These are phyloP conservation scores for Adrianichthys oophorus DNA, from an alignment of 2,797 vertebrate genomes.

Conservation along the genomic window DNA sequence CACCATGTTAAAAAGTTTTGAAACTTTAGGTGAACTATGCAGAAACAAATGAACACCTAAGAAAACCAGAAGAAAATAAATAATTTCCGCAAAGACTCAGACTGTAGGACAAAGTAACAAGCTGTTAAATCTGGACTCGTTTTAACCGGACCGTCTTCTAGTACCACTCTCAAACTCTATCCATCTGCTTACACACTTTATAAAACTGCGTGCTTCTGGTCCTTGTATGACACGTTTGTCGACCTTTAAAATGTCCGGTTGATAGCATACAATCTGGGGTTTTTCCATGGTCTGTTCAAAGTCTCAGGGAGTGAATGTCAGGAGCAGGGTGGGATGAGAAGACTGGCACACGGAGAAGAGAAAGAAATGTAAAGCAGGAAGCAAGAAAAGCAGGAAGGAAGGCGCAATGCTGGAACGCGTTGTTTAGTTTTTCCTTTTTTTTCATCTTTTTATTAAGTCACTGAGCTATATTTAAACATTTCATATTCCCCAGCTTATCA, in stretches of 20 bases:
- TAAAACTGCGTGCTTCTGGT: conserved; percentile 13
- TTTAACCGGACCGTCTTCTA: conserved; percentile 3
- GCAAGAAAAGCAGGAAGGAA: conserved; percentile 38
- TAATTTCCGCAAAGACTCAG: too few species aligned
- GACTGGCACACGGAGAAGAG: conserved; percentile 16
- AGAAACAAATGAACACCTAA: too few species aligned
- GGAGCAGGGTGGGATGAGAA: conserved; percentile 29
- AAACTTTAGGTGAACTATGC: too few species aligned
- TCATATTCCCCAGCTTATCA: neutral
- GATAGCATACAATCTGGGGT: conserved; percentile 28
- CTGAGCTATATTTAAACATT: neutral
- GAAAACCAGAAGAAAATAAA: too few species aligned
- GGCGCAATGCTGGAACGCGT: neutral
- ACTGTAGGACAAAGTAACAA: too few species aligned
- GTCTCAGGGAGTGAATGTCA: conserved; percentile 46
- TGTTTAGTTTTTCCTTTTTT: conserved; percentile 9
- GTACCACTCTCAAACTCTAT: conserved; percentile 20
- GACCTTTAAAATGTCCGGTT: conserved; percentile 57
- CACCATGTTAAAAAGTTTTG: too few species aligned
- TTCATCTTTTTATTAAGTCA: conserved; percentile 2
- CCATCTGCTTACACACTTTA: conserved; percentile 30
- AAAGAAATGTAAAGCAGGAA: conserved; percentile 12
- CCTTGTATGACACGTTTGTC: conserved; percentile 30
- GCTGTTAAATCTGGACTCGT: too few species aligned
- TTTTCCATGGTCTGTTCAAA: conserved; percentile 36